phyloP scores from a whole-genome alignment of 2,888 invertebrate species.

The Geophilus truncorum region DNA sequence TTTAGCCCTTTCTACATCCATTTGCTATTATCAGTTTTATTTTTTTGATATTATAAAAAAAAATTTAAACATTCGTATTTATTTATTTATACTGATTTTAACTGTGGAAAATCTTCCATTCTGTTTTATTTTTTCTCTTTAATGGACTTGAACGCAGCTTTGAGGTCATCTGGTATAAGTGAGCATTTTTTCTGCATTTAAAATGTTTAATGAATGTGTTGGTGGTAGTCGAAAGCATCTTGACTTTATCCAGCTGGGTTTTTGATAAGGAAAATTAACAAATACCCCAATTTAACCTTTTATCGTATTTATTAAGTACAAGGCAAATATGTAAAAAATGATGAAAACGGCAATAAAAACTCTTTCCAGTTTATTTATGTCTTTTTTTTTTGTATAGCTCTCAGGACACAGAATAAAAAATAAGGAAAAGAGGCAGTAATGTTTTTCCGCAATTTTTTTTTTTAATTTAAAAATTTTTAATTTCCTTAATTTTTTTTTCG shows the following conservation, averaged over 20 bases:
- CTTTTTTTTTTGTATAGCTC: not conserved
- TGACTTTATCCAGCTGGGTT: slow-evolving; percentile 16
- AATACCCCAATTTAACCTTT: not conserved
- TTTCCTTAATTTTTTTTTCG: not conserved
- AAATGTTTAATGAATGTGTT: slow-evolving; percentile 3
- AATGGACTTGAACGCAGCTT: slow-evolving; percentile 10
- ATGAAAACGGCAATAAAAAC: not conserved
- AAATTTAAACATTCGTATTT: not conserved
- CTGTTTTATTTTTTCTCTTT: not conserved
- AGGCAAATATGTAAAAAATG: not conserved
- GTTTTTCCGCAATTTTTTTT: not conserved
- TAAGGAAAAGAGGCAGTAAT: not conserved
- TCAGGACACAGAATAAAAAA: not conserved
- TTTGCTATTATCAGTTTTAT: not conserved
- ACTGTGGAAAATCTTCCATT: not conserved
- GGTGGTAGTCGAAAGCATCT: slow-evolving; percentile 14
- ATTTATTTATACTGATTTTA: not conserved
- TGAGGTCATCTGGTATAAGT: slow-evolving; percentile 9
- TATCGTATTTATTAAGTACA: not conserved
- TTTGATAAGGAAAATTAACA: slow-evolving; percentile 1
- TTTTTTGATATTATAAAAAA: not conserved
- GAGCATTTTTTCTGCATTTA: not conserved
- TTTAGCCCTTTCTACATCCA: not conserved
- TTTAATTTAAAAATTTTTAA: not conserved
- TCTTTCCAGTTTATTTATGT: not conserved